Percentiles rank a stretch among this genome's conserved stretches.
phyloP scores from a whole-genome alignment of 1,140 invertebrate genomes.

The Trichogramma pretiosum region DNA sequence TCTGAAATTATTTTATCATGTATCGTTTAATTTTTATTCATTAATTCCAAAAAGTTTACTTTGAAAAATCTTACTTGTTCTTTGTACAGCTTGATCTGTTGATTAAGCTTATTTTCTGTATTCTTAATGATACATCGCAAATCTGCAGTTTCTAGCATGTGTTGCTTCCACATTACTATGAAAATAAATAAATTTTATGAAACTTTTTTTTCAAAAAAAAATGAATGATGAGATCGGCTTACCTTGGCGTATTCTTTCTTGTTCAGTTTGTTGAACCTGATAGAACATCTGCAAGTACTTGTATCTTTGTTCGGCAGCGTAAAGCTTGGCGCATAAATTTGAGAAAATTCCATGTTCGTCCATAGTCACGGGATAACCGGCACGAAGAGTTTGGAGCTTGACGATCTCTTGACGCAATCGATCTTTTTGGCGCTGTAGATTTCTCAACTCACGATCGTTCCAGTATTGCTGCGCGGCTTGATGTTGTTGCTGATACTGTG shows the following conservation, averaged over 20 bases:
- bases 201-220: conserved; percentile 1
- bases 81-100: conserved; percentile 52
- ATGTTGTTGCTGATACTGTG: background rate
- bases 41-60: conserved; percentile 2
- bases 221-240: conserved; percentile 33
- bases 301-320: conserved; percentile 52
- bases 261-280: conserved; percentile 53
- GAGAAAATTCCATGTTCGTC: conserved; percentile 42
- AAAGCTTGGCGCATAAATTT: conserved; percentile 41
- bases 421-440: conserved; percentile 42
- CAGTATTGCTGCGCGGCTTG: background rate
- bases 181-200: conserved; percentile 6
- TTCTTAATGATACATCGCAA: conserved; percentile 51
- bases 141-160: conserved; percentile 51
- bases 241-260: conserved; percentile 58
- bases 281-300: conserved; percentile 49
- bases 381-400: conserved; percentile 37
- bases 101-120: conserved; percentile 53
- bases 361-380: conserved; percentile 19
- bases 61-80: conserved; percentile 40
- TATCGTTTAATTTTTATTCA: too few species aligned
- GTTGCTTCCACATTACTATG: conserved; percentile 55
- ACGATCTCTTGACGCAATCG: conserved; percentile 44
- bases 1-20: conserved; percentile 32
- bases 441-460: conserved; percentile 42